Percentiles rank a stretch among this genome's conserved stretches.
These are phyloP conservation scores for Sebastes schlegelii DNA, from an alignment of 2,113 vertebrate species.

Conservation along the genomic window DNA sequence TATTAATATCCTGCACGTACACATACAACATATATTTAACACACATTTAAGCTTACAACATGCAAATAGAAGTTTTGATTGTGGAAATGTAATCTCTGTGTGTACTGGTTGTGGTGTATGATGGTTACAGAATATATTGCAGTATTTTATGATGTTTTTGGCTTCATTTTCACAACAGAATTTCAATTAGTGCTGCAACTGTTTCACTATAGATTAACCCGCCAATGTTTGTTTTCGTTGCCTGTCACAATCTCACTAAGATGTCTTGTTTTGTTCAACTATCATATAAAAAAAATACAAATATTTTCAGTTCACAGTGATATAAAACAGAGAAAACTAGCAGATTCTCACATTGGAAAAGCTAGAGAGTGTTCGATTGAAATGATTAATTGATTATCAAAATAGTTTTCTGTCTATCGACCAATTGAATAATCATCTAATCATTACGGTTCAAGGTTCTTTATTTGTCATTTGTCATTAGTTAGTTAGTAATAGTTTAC, in stretches of 20 bases:
- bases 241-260: background rate
- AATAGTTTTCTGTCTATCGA: background rate
- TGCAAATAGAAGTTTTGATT: background rate
- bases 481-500: no score
- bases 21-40: background rate
- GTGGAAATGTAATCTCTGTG: background rate
- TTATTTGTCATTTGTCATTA: no score
- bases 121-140: background rate
- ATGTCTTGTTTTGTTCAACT: background rate
- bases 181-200: background rate
- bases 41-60: background rate
- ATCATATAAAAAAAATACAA: background rate
- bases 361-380: no score
- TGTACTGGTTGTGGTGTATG: background rate
- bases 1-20: background rate
- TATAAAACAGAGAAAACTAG: background rate
- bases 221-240: background rate
- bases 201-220: background rate
- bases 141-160: background rate
- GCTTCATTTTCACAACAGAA: background rate
- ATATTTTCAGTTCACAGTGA: background rate
- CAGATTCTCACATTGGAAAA: background rate
- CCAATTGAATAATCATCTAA: background rate
- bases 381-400: no score
- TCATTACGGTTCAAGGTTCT: background rate